A percentile compares a stretch with the other conserved stretches of the same genome.
phyloP scores from a whole-genome alignment of 2,113 vertebrate genomes.

The Paradisaea rubra region DNA sequence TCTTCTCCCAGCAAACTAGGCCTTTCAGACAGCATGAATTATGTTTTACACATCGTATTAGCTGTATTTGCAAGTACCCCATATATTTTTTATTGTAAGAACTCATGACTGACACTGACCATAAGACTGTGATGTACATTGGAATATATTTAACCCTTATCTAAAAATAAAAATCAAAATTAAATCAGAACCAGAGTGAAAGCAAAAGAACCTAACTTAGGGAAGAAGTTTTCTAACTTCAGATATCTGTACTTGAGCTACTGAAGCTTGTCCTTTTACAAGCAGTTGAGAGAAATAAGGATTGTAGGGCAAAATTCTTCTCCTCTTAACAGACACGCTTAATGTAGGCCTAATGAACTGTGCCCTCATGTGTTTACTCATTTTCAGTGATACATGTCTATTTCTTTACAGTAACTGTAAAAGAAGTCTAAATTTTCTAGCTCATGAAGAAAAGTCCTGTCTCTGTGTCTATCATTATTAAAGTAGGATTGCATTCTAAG shows the following conservation, averaged over 20 bases:
- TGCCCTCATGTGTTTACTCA: rapidly evolving
- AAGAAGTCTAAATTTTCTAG: background rate
- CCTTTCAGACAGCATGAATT: background rate
- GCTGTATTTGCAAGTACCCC: background rate
- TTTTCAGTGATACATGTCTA: background rate
- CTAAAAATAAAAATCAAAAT: background rate
- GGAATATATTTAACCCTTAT: background rate
- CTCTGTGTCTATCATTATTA: background rate
- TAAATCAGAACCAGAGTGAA: background rate
- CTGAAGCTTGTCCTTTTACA: background rate
- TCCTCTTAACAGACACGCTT: background rate
- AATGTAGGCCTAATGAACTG: background rate
- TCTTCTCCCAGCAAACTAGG: background rate
- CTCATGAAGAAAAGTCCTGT: background rate
- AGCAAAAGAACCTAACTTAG: background rate
- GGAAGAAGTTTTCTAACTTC: background rate
- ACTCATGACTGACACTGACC: background rate
- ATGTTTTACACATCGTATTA: background rate
- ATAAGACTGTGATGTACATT: background rate
- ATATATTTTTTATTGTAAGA: background rate
- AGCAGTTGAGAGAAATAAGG: background rate
- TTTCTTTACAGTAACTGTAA: background rate
- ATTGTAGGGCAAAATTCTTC: background rate
- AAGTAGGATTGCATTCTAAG: background rate
- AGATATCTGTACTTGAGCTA: background rate